A percentile compares a stretch with the other conserved stretches of the same genome.
phyloP scores from a whole-genome alignment of 2,113 vertebrate species.

The Cyanoramphus novaezelandiae region DNA sequence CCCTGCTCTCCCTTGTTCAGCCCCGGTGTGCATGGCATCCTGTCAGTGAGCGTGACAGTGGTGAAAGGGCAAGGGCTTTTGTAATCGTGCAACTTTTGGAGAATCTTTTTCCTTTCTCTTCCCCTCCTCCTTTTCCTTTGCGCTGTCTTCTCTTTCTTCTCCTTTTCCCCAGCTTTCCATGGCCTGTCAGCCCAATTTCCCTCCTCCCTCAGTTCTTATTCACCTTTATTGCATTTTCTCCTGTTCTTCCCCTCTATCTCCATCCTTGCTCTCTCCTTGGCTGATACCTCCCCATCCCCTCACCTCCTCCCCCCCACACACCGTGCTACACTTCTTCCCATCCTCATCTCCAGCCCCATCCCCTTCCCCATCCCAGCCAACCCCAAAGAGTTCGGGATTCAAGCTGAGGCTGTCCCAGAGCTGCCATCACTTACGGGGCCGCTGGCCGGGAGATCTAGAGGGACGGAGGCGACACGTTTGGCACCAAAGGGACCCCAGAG shows the following conservation, averaged over 20 bases:
- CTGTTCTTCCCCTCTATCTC: background rate
- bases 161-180: background rate
- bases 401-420: background rate
- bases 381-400: too few relatives aligned
- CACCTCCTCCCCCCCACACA: rapidly evolving
- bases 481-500: background rate
- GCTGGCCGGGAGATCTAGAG: too few relatives aligned
- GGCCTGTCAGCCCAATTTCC: background rate
- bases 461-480: background rate
- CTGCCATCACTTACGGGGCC: background rate
- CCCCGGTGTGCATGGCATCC: rapidly evolving
- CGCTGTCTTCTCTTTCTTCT: background rate
- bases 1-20: background rate
- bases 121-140: background rate
- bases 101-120: background rate
- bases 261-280: background rate
- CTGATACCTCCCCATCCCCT: background rate
- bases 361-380: too few relatives aligned
- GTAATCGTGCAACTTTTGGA: background rate
- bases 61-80: background rate
- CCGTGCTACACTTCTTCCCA: rapidly evolving
- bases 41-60: rapidly evolving
- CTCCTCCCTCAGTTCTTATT: background rate
- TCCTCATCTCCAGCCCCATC: background rate
- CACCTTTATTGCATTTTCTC: background rate